phyloP scores from a whole-genome alignment of 1,140 invertebrate species.

The Drosophila nigrodunni region DNA sequence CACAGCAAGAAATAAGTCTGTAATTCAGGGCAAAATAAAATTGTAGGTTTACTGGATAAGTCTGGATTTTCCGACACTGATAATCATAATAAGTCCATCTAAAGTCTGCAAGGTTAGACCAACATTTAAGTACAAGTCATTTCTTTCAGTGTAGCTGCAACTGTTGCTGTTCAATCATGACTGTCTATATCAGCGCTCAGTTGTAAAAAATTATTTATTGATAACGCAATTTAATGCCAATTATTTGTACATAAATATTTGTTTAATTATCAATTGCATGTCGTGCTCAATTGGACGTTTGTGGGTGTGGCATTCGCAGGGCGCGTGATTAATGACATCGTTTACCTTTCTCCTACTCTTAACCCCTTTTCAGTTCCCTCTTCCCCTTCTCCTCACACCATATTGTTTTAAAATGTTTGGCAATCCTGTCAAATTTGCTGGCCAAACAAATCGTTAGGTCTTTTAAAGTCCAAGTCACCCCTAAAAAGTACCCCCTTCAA shows the following conservation, averaged over 20 bases:
- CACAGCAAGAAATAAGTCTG: too few species aligned
- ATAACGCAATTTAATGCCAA: constrained; percentile 83
- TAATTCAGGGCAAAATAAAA: too few species aligned
- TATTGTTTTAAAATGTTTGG: constrained; percentile 67
- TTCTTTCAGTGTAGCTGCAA: constrained; percentile 1
- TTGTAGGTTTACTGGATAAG: too few species aligned
- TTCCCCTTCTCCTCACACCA: background rate
- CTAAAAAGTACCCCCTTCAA: constrained; percentile 3
- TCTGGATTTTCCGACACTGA: too few species aligned
- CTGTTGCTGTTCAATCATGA: constrained; percentile 19
- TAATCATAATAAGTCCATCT: too few species aligned
- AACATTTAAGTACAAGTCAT: too few species aligned
- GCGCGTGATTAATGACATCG: constrained; percentile 58
- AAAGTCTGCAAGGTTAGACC: too few species aligned
- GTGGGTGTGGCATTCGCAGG: constrained; percentile 32
- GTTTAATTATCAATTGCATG: constrained; percentile 74
- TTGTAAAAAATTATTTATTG: constrained; percentile 82
- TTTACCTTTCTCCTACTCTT: background rate
- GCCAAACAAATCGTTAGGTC: constrained; percentile 46
- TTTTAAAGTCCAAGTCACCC: constrained; percentile 30
- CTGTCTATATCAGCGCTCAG: constrained; percentile 43
- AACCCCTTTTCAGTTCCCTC: background rate
- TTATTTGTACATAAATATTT: constrained; percentile 82
- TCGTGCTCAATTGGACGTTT: constrained; percentile 29
- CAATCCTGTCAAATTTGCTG: constrained; percentile 55